These are phyloP conservation scores for Bembecia ichneumoniformis DNA, from an alignment of 2,888 invertebrate genomes.

Conservation along the genomic window DNA sequence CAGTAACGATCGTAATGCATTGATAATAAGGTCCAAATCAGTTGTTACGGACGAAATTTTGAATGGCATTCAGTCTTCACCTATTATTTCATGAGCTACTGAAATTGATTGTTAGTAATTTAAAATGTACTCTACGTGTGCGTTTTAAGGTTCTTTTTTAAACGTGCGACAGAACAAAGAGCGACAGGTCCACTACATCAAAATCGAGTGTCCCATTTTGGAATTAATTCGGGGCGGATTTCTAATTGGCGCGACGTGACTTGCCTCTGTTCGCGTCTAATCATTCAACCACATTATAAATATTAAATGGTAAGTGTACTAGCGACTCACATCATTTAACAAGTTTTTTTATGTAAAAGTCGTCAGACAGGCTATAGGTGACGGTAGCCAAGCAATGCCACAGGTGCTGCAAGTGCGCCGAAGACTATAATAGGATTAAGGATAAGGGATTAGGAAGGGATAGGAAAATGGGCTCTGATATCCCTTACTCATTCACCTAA, in stretches of 20 bases:
- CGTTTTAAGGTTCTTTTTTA: not conserved
- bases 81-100: constrained; percentile 21
- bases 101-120: constrained; percentile 4
- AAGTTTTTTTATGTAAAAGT: too few relatives aligned
- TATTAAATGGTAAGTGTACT: too few relatives aligned
- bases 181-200: constrained; percentile 66
- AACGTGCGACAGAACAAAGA: constrained; percentile 10
- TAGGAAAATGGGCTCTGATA: too few relatives aligned
- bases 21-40: not conserved
- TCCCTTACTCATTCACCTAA: too few relatives aligned
- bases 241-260: constrained; percentile 70
- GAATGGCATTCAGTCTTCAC: constrained; percentile 29
- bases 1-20: not conserved
- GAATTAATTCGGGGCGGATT: constrained; percentile 63
- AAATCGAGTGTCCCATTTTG: constrained; percentile 69
- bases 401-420: too few relatives aligned
- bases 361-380: too few relatives aligned
- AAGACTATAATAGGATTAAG: too few relatives aligned
- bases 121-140: not conserved
- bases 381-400: too few relatives aligned
- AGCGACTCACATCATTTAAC: too few relatives aligned
- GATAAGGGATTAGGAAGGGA: too few relatives aligned
- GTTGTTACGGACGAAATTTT: constrained; percentile 8
- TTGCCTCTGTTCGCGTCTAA: constrained; percentile 46
- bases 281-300: constrained; percentile 20